Conservation (phyloP, 2,888 invertebrate genomes). For the Pedicia rivosa region DNA sequence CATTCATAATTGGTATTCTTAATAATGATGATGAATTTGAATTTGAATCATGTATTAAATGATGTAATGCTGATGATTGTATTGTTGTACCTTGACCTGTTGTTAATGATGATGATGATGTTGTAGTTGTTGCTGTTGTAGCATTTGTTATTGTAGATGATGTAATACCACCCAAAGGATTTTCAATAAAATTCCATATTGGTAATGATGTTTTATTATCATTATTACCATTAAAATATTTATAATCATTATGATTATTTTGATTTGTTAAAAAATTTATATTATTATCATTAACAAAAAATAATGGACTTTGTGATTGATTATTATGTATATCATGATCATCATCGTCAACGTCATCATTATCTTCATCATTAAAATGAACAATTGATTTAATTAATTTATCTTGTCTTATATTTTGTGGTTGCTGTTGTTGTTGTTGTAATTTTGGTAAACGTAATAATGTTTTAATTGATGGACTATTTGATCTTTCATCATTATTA, state of each 20-base stretch:
- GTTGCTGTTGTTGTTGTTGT: background rate
- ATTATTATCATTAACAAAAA: background rate
- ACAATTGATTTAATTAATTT: background rate
- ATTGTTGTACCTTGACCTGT: no score
- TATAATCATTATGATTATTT: background rate
- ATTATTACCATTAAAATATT: background rate
- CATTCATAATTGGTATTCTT: no score
- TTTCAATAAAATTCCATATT: no score
- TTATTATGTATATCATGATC: slow-evolving; percentile 3
- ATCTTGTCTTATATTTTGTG: background rate
- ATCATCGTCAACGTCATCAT: background rate
- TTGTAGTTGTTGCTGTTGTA: background rate
- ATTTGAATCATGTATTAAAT: slow-evolving; percentile 23
- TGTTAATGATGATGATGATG: slow-evolving; percentile 6
- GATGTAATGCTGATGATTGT: no score
- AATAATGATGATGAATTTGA: no score
- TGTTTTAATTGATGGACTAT: no score
- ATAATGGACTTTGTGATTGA: slow-evolving; percentile 6
- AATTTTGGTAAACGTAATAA: no score
- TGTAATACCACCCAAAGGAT: background rate
- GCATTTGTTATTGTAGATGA: no score
- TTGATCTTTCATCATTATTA: background rate
- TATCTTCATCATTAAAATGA: background rate
- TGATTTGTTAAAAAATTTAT: background rate
- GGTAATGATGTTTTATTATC: no score